Evolutionary conservation across 2,888 invertebrate genomes (phyloP), one percentile per base, ranked within the genome.

Genomic region (Perizoma affinitatum): DNA sequence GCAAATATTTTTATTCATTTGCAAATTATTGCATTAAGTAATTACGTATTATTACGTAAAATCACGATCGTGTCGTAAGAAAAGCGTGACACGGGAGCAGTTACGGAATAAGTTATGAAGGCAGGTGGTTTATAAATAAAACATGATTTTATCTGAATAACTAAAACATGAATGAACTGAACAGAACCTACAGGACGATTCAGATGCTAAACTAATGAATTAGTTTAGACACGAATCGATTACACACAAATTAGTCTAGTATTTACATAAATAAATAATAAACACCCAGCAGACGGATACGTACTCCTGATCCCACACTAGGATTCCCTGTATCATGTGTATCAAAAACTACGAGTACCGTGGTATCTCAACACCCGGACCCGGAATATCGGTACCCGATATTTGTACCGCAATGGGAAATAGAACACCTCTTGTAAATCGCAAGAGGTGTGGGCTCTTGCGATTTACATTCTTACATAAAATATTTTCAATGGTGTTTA

Each of bases 1-100:
- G 90, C 86, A 88, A 88, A 86, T 88, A 88, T 89, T 43, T 86
- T 87, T 85, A 86, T 88, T 87, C 86, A 87, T 82, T 87, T 85
- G 88, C 84, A 88, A 87, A 90, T 87, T 85, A 87, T 80, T 86
- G 86, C 85, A 86, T 87, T 86, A 84, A 79, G 84, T 88, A 87
- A 89, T 90, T 90, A 88, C 85, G 83, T 88, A 80, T 83, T 86
- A 87, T 87, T 86, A 85, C 82, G 75, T 77, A 63, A 73, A 74
- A 83, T 79, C 79, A 82, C 78, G 79, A 76, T 72, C 64, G 69
- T 74, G 54, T 68, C 69, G 68, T 71, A 74, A 72, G 70, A 73
- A 74, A 77, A 75, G 69, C 80, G 79, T 80, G 79, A 80, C 68
- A 73, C 67, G 63, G 72, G 66, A 73, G 22, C 22, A 22, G 74